Evolutionary conservation across 2,113 vertebrate genomes (phyloP).

Genomic region (Leuciscus idus): DNA sequence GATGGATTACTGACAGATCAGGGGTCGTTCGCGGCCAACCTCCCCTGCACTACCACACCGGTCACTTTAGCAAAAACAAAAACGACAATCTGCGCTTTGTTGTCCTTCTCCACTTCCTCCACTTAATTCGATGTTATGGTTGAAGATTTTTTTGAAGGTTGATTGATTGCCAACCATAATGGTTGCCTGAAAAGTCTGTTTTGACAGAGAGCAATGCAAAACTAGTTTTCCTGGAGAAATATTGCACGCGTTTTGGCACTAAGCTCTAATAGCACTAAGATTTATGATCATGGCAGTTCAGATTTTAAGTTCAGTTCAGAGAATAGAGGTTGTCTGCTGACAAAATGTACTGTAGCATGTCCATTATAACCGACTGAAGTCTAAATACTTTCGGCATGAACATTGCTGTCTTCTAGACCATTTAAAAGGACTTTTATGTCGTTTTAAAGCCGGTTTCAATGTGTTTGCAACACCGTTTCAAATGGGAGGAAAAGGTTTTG

Average conservation of each 20-base stretch:
- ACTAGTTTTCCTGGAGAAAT: no score
- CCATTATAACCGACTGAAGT: neutral
- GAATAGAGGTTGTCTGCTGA: neutral
- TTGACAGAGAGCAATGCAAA: neutral
- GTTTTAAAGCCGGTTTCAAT: neutral
- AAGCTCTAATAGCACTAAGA: neutral
- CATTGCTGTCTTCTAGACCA: neutral
- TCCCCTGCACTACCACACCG: constrained; percentile 27
- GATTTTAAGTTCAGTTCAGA: neutral
- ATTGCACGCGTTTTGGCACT: neutral
- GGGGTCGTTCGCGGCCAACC: constrained; percentile 57
- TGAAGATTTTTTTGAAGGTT: neutral
- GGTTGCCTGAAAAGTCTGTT: neutral
- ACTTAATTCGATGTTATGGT: constrained; percentile 25
- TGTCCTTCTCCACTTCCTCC: constrained; percentile 24
- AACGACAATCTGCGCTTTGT: constrained; percentile 2
- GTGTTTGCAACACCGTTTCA: neutral
- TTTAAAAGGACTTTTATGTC: neutral
- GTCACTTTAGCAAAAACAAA: constrained; percentile 36
- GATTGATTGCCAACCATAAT: neutral
- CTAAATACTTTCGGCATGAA: neutral
- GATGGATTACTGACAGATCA: constrained; percentile 71
- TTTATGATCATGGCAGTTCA: neutral
- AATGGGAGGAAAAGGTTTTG: neutral
- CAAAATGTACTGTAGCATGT: neutral